Conservation (phyloP, 2,797 vertebrate species). For the Mormyrops attenuatus region DNA sequence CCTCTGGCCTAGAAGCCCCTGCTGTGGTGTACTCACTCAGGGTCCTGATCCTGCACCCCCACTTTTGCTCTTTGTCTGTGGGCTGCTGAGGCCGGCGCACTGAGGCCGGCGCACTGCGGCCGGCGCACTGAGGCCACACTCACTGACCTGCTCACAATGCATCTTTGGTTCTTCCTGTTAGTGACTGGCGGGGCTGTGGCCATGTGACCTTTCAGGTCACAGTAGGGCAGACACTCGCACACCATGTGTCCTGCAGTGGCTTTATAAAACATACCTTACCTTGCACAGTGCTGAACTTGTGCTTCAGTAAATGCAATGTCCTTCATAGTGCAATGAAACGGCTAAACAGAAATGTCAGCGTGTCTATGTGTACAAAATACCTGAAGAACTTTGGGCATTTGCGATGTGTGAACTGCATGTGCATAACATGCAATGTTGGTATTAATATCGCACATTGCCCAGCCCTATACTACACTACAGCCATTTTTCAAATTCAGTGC, state of each 20-base stretch:
- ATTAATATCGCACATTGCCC: neutral
- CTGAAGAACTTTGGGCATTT: neutral
- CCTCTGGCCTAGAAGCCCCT: neutral
- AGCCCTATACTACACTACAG: neutral
- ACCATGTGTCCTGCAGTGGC: neutral
- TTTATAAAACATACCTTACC: neutral
- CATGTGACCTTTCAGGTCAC: neutral
- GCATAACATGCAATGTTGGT: neutral
- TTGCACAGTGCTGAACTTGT: neutral
- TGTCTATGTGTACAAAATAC: neutral
- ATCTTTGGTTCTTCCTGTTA: neutral
- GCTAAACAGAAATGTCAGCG: neutral
- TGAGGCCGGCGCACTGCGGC: too few species aligned
- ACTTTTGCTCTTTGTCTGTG: neutral
- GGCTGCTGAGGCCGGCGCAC: neutral
- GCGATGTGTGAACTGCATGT: neutral
- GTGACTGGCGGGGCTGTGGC: neutral
- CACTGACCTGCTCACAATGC: neutral
- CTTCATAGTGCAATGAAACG: neutral
- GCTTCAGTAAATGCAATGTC: too few species aligned
- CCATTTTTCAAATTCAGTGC: neutral
- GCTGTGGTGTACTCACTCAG: neutral
- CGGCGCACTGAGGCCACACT: too few species aligned
- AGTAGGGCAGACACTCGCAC: neutral
- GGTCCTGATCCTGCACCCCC: neutral